Evolutionary conservation across 1,140 invertebrate species (phyloP).

Genomic region (Asobara japonica): DNA sequence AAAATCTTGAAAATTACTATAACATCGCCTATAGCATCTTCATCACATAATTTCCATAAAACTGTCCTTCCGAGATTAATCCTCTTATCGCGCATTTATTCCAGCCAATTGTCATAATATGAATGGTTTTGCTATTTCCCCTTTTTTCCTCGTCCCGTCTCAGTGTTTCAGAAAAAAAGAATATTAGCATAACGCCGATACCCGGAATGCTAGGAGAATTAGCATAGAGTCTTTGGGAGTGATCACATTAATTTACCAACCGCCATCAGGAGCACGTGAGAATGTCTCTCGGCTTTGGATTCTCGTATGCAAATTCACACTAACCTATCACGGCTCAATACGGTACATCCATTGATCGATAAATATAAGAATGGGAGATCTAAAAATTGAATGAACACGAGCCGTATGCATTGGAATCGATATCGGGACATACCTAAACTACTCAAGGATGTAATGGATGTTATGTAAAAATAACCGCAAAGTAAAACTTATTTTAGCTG

Average conservation of each 20-base stretch:
- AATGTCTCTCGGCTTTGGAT: constrained; percentile 25
- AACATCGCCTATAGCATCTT: too few species aligned
- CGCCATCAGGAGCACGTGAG: constrained; percentile 23
- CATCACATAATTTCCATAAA: not conserved
- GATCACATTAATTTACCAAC: constrained; percentile 24
- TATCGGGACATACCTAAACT: too few species aligned
- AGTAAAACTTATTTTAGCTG: too few species aligned
- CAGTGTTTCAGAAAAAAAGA: not conserved
- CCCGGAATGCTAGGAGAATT: not conserved
- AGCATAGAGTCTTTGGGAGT: constrained; percentile 4
- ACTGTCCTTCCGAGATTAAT: too few species aligned
- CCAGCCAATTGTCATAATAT: not conserved
- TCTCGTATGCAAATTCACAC: constrained; percentile 10
- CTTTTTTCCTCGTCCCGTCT: not conserved
- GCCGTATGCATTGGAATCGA: not conserved
- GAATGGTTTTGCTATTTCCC: not conserved
- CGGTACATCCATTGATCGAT: not conserved
- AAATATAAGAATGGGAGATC: not conserved
- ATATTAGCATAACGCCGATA: not conserved
- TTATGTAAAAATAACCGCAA: too few species aligned
- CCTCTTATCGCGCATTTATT: not conserved
- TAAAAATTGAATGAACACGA: not conserved
- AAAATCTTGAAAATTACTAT: too few species aligned
- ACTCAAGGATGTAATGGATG: too few species aligned
- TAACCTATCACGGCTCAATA: constrained; percentile 29